Base-by-base conservation (phyloP, 2,113 vertebrate genomes). In the Coryphaenoides rupestris region DNA sequence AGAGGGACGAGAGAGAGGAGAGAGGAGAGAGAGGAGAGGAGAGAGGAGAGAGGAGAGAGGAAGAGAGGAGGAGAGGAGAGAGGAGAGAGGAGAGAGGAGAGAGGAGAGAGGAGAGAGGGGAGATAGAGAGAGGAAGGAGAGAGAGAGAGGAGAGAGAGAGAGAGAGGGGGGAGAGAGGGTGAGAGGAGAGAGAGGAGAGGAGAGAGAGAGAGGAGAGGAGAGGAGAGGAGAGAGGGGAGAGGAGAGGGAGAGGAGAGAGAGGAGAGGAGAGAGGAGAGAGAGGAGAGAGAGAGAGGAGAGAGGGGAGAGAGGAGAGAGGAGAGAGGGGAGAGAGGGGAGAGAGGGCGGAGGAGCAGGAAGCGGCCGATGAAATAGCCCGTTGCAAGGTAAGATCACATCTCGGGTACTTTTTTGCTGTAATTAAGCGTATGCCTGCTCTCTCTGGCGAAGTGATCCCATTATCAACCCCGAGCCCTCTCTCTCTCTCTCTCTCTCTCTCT, bases 391-490 rank as follows among this genome's bases (percentile, higher is more conserved):
- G 86, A 90, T 89, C 47, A 24, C 75, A 89, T 90, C 86, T 72
- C 46, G 77, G 89, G 86, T 85, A 87, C 84, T 89, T 90, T 89
- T 81, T 84, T 12, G 19, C 75, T 63, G 83, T 78, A 88, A 90
- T 89, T 87, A 87, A 63, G 79, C 86, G 66, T 83, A 66, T 53
- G 47, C 76, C n/a, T 80, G 73, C 66, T 72, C 74, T 72, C 74
- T 76, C 80, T 79, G 79, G 76, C 62, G 61, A 33, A 82, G 74
- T 88, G 83, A 87, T 87, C 83, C 70, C 87, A 91, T 91, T 89
- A 80, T 91, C 90, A 80, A 69, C 66, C 22, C 62, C 40, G 68
- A 69, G 76, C 80, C 73, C 52, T 72, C 28, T 33, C 55, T 73
- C 69, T 69, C 76, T n/a, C n/a, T n/a, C n/a, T n/a, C n/a, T n/a